These are phyloP conservation scores for Sprattus sprattus DNA, from an alignment of 2,113 vertebrate species.

Conservation along the genomic window DNA sequence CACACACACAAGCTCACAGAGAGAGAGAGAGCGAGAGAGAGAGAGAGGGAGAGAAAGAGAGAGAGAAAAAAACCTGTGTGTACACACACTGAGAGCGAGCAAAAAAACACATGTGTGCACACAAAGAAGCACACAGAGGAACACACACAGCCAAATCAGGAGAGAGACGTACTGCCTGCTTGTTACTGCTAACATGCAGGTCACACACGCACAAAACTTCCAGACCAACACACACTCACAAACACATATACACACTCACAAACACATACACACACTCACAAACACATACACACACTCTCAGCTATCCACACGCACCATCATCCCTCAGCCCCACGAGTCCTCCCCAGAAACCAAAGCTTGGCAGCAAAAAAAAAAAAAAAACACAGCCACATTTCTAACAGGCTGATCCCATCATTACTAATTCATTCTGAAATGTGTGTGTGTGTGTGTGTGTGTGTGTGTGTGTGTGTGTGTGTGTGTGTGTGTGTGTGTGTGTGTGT, in stretches of 20 bases:
- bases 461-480: not conserved
- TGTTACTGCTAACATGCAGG: too few relatives aligned
- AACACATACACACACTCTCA: not conserved
- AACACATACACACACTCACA: not conserved
- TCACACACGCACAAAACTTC: slow-evolving; percentile 1
- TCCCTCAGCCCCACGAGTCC: not conserved
- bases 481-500: not conserved
- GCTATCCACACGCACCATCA: not conserved
- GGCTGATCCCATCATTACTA: not conserved
- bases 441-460: not conserved
- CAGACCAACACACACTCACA: not conserved
- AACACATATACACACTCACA: not conserved
- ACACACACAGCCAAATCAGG: too few relatives aligned
- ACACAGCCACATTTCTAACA: not conserved
- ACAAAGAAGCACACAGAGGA: too few relatives aligned
- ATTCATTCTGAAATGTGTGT: slow-evolving; percentile 3
- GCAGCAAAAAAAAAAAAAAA: not conserved
- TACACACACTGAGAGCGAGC: not conserved
- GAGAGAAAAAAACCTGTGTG: too few relatives aligned
- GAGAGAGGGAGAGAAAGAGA: too few relatives aligned
- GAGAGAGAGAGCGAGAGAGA: too few relatives aligned
- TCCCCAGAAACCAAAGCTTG: not conserved
- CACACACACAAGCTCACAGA: not conserved
- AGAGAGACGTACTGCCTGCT: too few relatives aligned
- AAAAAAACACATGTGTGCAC: too few relatives aligned